Percentiles rank a stretch among this genome's conserved stretches.
These are phyloP conservation scores for Cosmopolites sordidus DNA, from an alignment of 2,888 invertebrate genomes.

Conservation along the genomic window DNA sequence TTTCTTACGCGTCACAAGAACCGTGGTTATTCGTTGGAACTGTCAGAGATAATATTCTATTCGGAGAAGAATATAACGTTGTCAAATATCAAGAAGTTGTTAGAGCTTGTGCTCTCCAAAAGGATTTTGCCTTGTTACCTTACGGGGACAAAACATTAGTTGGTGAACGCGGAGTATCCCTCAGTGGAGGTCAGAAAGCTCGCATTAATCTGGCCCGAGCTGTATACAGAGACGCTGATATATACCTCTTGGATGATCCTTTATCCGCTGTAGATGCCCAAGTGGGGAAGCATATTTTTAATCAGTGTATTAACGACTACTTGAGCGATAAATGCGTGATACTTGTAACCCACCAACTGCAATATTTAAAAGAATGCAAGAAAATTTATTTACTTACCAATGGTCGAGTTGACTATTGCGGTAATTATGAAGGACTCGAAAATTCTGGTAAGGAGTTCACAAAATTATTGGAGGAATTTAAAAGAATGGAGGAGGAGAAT, in stretches of 20 bases:
- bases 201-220: constrained; percentile 82
- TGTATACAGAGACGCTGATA: constrained; percentile 76
- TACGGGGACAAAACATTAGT: constrained; percentile 76
- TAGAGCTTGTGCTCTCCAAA: constrained; percentile 63
- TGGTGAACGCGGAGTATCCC: constrained; percentile 66
- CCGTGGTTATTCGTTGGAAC: constrained; percentile 80
- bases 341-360: constrained; percentile 70
- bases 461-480: constrained; percentile 37
- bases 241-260: constrained; percentile 85
- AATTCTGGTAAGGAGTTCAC: constrained; percentile 71
- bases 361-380: constrained; percentile 56
- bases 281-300: constrained; percentile 82
- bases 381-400: constrained; percentile 56
- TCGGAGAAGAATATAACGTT: constrained; percentile 70
- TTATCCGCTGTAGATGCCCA: constrained; percentile 85
- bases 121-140: constrained; percentile 69
- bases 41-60: constrained; percentile 87
- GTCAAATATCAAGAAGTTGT: constrained; percentile 63
- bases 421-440: constrained; percentile 65
- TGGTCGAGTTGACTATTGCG: constrained; percentile 55
- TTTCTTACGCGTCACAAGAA: constrained; percentile 77
- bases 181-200: constrained; percentile 80
- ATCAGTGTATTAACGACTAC: constrained; percentile 64
- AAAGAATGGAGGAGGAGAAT: constrained; percentile 32
- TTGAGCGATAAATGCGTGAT: constrained; percentile 64